Evolutionary conservation across 2,888 invertebrate species (phyloP).

Genomic region (Noctua janthina): DNA sequence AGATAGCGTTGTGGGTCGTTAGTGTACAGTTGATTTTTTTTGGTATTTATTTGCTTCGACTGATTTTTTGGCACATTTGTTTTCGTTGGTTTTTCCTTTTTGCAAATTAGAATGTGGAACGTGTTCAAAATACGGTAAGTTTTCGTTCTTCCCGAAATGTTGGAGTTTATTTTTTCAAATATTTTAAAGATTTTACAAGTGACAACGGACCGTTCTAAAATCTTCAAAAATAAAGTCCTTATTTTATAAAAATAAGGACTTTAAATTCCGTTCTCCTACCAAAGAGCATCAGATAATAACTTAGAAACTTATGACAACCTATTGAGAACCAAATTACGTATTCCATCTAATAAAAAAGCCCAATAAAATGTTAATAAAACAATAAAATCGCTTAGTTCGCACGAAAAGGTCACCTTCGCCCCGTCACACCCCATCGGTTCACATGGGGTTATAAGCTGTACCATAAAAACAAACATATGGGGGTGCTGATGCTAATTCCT

Average conservation of each 20-base stretch:
- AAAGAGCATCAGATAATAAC: constrained; percentile 23
- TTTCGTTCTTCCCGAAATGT: not conserved
- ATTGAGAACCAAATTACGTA: constrained; percentile 32
- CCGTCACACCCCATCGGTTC: constrained; percentile 53
- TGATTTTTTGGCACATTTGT: not conserved
- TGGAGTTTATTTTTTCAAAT: not conserved
- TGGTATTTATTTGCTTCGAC: not conserved
- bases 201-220: not conserved
- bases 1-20: constrained; percentile 4
- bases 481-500: constrained; percentile 34
- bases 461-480: constrained; percentile 48
- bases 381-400: constrained; percentile 46
- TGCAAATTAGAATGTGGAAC: not conserved
- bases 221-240: not conserved
- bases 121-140: not conserved
- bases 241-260: no score
- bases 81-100: not conserved
- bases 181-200: not conserved
- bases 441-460: constrained; percentile 46
- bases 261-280: not conserved
- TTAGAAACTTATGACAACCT: constrained; percentile 19
- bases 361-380: constrained; percentile 49
- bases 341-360: constrained; percentile 49
- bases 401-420: constrained; percentile 59
- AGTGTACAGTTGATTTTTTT: not conserved